Base-by-base conservation (phyloP, 2,113 vertebrate species). In the Pelmatolapia mariae region DNA sequence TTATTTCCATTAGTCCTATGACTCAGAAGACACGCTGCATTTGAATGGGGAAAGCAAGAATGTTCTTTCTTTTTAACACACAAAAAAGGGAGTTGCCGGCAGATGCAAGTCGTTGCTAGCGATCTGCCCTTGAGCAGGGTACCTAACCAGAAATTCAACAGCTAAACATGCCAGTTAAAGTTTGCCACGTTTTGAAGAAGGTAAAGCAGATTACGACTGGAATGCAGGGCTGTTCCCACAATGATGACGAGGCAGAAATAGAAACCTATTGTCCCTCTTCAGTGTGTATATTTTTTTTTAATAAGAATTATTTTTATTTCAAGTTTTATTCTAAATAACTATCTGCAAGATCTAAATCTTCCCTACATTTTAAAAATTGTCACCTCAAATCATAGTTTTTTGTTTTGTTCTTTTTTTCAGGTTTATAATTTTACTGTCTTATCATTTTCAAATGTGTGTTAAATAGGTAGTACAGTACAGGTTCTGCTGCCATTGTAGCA, bases 101-200 rank as follows among this genome's bases (percentile, higher is more conserved):
- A 36, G 73, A 81, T 83, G 86, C 63, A 76, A 5, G 76, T 76
- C n/a, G 19, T 78, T 86, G 53, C 43, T 33, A 26, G 29, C 19
- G 22, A 84, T 88, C 57, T 85, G 81, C 88, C 78, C 57, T 85
- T 85, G 80, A 88, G 89, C 84, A 68, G 87, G 19, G 61, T 38
- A 82, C 54, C 66, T 63, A 68, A 82, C 19, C 56, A 52, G 61
- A 81, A 83, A 90, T 63, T 84, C 68, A 84, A 84, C 83, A 33
- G 29, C 31, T 15, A 16, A 57, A 87, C 31, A 33, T 61, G 19
- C 15, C 53, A n/a, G 53, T 26, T 50, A 4, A 59, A 31, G 54
- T 66, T 47, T 83, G 54, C 73, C 26, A 52, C 7, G 10, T 52
- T 52, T 52, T 78, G 0, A 52, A 78, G 45, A 78, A 33, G 18